Conservation (phyloP, 2,797 vertebrate genomes). For the Leptodactylus fallax region DNA sequence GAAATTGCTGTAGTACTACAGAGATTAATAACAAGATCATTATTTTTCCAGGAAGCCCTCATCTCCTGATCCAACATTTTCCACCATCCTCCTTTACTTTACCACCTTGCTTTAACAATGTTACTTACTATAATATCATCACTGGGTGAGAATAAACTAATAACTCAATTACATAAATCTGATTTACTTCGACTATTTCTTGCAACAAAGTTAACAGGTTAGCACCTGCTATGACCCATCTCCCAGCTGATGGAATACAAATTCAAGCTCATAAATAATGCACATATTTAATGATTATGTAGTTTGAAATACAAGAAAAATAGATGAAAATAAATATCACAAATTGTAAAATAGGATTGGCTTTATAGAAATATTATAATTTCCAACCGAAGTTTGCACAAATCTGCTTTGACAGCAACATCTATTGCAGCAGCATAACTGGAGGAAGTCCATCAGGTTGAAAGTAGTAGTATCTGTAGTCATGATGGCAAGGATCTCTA, state of each 20-base stretch:
- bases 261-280: conserved; percentile 8
- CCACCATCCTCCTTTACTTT: neutral
- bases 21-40: conserved; percentile 14
- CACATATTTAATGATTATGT: neutral
- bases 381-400: too few species aligned
- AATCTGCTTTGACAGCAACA: too few species aligned
- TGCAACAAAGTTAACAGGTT: conserved; percentile 30
- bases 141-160: conserved; percentile 8
- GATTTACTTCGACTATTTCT: conserved; percentile 13
- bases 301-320: too few species aligned
- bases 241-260: conserved; percentile 14
- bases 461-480: too few species aligned
- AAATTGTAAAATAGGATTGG: too few species aligned
- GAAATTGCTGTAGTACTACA: neutral
- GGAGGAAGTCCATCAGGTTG: too few species aligned
- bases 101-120: conserved; percentile 18
- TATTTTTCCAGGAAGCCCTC: neutral
- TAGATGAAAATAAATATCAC: too few species aligned
- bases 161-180: conserved; percentile 40
- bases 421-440: too few species aligned
- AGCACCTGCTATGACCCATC: conserved; percentile 22
- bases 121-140: conserved; percentile 37
- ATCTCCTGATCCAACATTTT: neutral
- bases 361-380: too few species aligned
- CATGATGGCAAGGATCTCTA: too few species aligned